A percentile compares a stretch with the other conserved stretches of the same genome.
Evolutionary conservation across 2,888 invertebrate genomes (phyloP).

Genomic region (Asteroscopus sphinx): DNA sequence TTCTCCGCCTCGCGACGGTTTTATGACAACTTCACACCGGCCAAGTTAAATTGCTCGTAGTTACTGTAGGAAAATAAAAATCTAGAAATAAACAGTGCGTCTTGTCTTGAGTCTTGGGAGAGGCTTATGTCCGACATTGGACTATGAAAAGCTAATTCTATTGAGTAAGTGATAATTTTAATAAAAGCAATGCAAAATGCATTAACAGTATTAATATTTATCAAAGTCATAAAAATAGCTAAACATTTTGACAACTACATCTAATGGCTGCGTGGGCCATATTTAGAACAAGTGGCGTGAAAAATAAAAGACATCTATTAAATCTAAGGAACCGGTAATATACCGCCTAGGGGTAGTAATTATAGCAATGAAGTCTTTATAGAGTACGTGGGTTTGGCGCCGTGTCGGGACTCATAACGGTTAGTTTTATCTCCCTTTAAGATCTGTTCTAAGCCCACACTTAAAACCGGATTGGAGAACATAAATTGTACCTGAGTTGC

Average conservation of each 20-base stretch:
- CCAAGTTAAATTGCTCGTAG: too few relatives aligned
- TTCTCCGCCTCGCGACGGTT: too few relatives aligned
- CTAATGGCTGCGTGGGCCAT: conserved; percentile 28
- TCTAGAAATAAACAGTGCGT: too few relatives aligned
- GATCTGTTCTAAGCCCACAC: conserved; percentile 36
- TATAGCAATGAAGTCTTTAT: conserved; percentile 68
- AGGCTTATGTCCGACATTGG: too few relatives aligned
- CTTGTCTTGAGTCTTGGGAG: too few relatives aligned
- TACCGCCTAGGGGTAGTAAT: conserved; percentile 60
- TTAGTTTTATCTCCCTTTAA: conserved; percentile 32
- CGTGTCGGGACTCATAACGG: conserved; percentile 39
- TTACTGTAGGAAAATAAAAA: too few relatives aligned
- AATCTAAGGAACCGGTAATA: conserved; percentile 28
- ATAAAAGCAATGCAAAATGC: too few relatives aligned
- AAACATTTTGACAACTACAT: conserved; percentile 9
- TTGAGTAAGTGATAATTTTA: too few relatives aligned
- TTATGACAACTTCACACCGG: too few relatives aligned
- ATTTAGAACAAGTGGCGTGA: conserved; percentile 24
- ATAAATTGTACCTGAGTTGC: conserved; percentile 17
- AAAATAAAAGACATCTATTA: conserved; percentile 31
- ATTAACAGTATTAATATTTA: too few relatives aligned
- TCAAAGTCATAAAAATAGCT: neutral
- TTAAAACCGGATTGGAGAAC: conserved; percentile 34
- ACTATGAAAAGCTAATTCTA: too few relatives aligned
- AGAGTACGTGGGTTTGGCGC: conserved; percentile 61